Conservation (phyloP, 2,797 vertebrate species). For the Paratrypauchen microcephalus region DNA sequence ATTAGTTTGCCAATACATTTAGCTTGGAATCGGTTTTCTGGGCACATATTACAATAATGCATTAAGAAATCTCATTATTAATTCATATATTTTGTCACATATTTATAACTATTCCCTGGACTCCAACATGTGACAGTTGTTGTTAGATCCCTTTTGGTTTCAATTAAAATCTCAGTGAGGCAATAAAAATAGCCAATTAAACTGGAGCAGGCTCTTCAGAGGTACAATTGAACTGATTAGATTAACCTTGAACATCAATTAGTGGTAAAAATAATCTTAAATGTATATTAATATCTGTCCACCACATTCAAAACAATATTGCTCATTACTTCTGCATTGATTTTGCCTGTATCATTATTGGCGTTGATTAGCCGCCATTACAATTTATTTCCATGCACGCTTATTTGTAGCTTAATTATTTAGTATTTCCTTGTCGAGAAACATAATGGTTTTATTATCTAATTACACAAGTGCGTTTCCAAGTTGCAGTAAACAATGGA, state of each 20-base stretch:
- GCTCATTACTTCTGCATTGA: slow-evolving; percentile 40
- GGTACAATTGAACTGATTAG: slow-evolving; percentile 83
- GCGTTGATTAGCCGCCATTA: slow-evolving; percentile 53
- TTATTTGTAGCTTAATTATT: slow-evolving; percentile 66
- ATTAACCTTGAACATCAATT: slow-evolving; percentile 86
- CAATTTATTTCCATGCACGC: slow-evolving; percentile 49
- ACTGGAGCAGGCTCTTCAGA: slow-evolving; percentile 84
- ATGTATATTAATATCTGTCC: slow-evolving; percentile 75
- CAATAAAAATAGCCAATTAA: slow-evolving; percentile 89
- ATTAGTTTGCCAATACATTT: slow-evolving; percentile 38
- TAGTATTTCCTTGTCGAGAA: slow-evolving; percentile 43
- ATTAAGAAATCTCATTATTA: slow-evolving; percentile 82
- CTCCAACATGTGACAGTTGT: slow-evolving; percentile 85
- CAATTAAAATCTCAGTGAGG: slow-evolving; percentile 84
- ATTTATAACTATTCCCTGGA: slow-evolving; percentile 85
- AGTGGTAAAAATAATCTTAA: slow-evolving; percentile 79
- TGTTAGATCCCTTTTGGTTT: slow-evolving; percentile 85
- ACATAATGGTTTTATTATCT: slow-evolving; percentile 60
- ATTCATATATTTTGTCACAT: slow-evolving; percentile 84
- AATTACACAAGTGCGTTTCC: slow-evolving; percentile 64
- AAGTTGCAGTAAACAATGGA: slow-evolving; percentile 55
- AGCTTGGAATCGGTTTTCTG: slow-evolving; percentile 68
- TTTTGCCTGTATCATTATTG: slow-evolving; percentile 46
- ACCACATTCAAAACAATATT: slow-evolving; percentile 49
- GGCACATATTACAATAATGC: slow-evolving; percentile 72